Conservation (phyloP, 1,140 invertebrate genomes). For the Drosophila auraria region DNA sequence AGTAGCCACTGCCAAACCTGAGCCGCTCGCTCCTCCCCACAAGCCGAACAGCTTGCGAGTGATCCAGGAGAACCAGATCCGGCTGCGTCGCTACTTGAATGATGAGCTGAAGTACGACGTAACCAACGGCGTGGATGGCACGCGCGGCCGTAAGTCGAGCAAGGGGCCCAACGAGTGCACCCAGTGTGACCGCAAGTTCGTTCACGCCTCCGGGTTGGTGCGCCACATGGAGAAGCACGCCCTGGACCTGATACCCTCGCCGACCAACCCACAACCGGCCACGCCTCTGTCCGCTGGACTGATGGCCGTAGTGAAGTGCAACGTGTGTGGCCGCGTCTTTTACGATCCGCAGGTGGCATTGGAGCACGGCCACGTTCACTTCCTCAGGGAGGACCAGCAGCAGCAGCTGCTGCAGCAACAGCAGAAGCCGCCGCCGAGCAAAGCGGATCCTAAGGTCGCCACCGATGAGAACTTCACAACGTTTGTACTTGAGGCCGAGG, state of each 20-base stretch:
- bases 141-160: conserved; percentile 35
- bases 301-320: conserved; percentile 62
- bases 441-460: neutral
- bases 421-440: neutral
- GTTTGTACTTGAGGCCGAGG: conserved; percentile 20
- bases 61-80: conserved; percentile 71
- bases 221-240: conserved; percentile 84
- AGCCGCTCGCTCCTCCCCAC: neutral
- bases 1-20: neutral
- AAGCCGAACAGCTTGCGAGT: conserved; percentile 51
- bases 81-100: conserved; percentile 72
- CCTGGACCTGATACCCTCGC: conserved; percentile 65
- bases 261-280: conserved; percentile 19
- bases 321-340: conserved; percentile 71
- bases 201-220: conserved; percentile 77
- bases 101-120: conserved; percentile 78
- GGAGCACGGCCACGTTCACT: conserved; percentile 56
- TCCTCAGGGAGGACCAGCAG: neutral
- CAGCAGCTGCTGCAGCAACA: neutral
- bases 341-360: conserved; percentile 54
- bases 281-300: conserved; percentile 38
- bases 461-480: neutral
- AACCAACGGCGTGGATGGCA: conserved; percentile 37
- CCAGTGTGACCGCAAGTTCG: conserved; percentile 82
- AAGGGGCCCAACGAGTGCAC: conserved; percentile 74